Conservation (phyloP, 2,888 invertebrate species). For the Lasioglossum morio region DNA sequence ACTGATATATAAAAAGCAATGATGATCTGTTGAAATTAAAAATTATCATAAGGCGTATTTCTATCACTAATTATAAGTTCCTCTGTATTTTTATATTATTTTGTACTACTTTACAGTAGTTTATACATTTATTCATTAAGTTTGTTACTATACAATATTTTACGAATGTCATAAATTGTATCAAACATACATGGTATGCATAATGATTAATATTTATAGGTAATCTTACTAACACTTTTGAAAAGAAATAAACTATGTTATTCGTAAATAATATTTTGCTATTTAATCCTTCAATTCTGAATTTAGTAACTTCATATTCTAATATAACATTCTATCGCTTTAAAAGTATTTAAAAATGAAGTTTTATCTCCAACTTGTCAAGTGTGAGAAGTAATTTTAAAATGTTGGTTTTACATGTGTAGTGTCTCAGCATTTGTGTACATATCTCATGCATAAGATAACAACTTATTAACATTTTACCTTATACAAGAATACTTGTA, state of each 20-base stretch:
- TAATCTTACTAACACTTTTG: background rate
- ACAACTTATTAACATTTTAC: background rate
- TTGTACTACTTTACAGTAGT: background rate
- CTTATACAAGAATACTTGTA: background rate
- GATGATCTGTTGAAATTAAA: background rate
- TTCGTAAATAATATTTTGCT: background rate
- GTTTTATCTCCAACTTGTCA: background rate
- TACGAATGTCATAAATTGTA: background rate
- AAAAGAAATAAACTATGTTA: background rate
- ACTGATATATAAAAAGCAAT: background rate
- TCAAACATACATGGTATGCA: background rate
- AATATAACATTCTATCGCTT: background rate
- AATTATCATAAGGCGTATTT: background rate
- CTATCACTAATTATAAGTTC: background rate
- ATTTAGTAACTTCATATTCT: background rate
- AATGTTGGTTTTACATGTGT: background rate
- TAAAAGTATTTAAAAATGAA: background rate
- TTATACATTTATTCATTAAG: background rate
- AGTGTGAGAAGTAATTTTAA: background rate
- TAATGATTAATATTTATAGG: constrained; percentile 2
- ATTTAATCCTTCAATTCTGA: background rate
- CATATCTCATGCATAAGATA: constrained; percentile 11
- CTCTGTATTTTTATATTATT: background rate
- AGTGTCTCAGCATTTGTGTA: background rate
- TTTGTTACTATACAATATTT: background rate